phyloP scores from a whole-genome alignment of 23 tunicate genomes.

The Ascidia mentula region DNA sequence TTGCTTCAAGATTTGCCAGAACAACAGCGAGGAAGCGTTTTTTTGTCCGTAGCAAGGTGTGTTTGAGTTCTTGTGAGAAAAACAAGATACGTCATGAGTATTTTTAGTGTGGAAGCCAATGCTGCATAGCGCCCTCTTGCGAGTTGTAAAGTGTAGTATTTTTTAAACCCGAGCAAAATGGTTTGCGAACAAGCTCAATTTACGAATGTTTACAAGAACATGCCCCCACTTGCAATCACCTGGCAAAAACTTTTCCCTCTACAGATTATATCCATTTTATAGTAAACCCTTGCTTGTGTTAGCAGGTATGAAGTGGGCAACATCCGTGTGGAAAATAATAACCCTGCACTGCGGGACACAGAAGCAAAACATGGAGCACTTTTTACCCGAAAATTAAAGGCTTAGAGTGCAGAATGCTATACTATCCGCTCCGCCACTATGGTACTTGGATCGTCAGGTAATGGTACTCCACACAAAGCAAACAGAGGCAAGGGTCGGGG shows the following conservation, averaged over 20 bases:
- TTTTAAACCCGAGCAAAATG: too few species aligned
- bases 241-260: too few species aligned
- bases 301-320: too few species aligned
- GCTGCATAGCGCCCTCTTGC: not conserved
- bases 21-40: not conserved
- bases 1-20: not conserved
- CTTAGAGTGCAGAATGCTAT: not conserved
- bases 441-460: not conserved
- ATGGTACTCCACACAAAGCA: not conserved
- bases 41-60: not conserved
- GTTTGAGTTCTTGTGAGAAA: not conserved
- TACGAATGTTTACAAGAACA: too few species aligned
- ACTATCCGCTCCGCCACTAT: not conserved
- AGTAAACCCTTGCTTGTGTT: too few species aligned
- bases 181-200: too few species aligned
- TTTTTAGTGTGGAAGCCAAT: not conserved
- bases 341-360: too few species aligned
- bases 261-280: too few species aligned
- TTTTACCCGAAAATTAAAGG: too few species aligned
- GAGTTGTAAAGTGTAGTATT: not conserved
- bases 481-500: not conserved
- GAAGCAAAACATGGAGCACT: too few species aligned
- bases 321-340: too few species aligned
- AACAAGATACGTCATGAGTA: conserved; percentile 9
- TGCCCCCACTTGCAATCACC: too few species aligned